Evolutionary conservation across 2,888 invertebrate genomes (phyloP).

Genomic region (Nebria salina): DNA sequence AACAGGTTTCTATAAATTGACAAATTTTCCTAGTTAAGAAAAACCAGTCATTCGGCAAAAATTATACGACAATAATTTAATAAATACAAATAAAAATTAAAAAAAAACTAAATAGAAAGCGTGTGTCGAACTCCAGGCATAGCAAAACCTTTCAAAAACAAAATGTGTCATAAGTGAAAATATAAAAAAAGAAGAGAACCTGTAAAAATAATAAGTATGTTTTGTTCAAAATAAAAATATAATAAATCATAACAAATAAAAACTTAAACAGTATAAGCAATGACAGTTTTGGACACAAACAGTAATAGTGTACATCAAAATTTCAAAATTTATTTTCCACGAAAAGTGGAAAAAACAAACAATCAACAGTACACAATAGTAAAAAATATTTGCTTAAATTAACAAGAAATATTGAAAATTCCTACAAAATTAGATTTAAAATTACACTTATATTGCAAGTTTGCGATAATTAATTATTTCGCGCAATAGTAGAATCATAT

Average conservation of each 20-base stretch:
- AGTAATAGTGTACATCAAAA: too few species aligned
- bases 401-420: too few species aligned
- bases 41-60: neutral
- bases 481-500: too few species aligned
- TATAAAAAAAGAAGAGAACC: slow-evolving; percentile 10
- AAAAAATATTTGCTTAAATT: too few species aligned
- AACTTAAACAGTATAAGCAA: neutral
- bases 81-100: slow-evolving; percentile 30
- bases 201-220: slow-evolving; percentile 6
- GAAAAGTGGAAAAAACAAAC: too few species aligned
- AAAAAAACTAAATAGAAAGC: slow-evolving; percentile 34
- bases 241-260: neutral
- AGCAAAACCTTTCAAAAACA: slow-evolving; percentile 11
- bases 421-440: too few species aligned
- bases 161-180: slow-evolving; percentile 29
- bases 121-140: slow-evolving; percentile 42
- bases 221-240: neutral
- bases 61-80: slow-evolving; percentile 38
- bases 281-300: neutral
- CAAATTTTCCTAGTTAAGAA: neutral
- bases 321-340: too few species aligned
- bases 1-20: slow-evolving; percentile 76
- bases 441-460: too few species aligned
- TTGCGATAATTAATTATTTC: too few species aligned
- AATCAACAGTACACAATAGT: too few species aligned